A percentile compares a stretch with the other conserved stretches of the same genome.
phyloP scores from a whole-genome alignment of 2,113 vertebrate species.

The Semicossyphus pulcher region DNA sequence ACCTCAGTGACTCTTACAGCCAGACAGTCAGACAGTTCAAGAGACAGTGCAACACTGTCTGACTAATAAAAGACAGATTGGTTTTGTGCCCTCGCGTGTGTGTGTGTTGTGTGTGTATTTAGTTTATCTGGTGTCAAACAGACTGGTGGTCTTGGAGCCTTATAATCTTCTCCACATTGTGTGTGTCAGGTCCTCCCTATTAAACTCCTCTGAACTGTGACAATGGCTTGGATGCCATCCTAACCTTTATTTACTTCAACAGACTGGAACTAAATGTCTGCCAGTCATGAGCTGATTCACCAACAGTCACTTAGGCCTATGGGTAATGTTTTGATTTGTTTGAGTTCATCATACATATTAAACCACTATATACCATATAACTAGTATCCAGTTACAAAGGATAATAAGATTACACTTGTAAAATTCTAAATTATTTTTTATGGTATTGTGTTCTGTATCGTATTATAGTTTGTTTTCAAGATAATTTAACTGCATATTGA shows the following conservation, averaged over 20 bases:
- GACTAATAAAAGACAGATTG: conserved; percentile 65
- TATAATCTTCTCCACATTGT: conserved; percentile 63
- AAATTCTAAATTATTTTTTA: not conserved
- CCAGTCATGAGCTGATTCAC: conserved; percentile 27
- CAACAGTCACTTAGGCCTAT: not conserved
- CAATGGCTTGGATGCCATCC: conserved; percentile 56
- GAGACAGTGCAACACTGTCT: conserved; percentile 46
- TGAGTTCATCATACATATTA: conserved; percentile 26
- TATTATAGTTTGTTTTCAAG: not conserved
- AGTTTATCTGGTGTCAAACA: conserved; percentile 66
- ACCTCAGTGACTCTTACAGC: conserved; percentile 35
- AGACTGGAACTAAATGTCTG: conserved; percentile 40
- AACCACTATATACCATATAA: conserved; percentile 16
- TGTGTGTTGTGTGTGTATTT: conserved; percentile 19
- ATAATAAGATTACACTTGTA: not conserved
- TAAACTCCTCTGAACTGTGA: conserved; percentile 64
- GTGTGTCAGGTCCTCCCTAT: conserved; percentile 50
- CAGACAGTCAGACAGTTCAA: conserved; percentile 36
- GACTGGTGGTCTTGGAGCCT: conserved; percentile 58
- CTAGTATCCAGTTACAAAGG: not conserved
- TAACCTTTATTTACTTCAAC: conserved; percentile 41
- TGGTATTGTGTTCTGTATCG: too few species aligned
- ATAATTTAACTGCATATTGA: not conserved
- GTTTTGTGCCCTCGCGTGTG: conserved; percentile 10
- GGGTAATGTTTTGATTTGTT: conserved; percentile 31